Conservation (phyloP, 2,888 invertebrate species). For the Caenorhabditis angaria region DNA sequence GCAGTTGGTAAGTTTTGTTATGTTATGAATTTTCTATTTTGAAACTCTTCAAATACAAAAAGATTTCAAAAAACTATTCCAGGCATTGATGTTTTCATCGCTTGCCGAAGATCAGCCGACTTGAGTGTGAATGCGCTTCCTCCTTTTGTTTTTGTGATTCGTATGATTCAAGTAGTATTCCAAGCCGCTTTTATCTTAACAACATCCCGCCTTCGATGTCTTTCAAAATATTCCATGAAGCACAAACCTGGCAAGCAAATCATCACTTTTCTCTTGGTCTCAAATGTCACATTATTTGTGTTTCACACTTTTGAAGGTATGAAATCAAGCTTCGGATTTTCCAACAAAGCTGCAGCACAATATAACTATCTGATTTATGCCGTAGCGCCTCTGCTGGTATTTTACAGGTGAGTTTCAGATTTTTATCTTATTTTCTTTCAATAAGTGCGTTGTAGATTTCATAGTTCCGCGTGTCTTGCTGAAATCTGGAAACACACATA, state of each 20-base stretch:
- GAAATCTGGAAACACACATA: conserved; percentile 64
- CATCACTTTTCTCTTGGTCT: conserved; percentile 69
- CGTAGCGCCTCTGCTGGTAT: conserved; percentile 67
- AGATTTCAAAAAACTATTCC: neutral
- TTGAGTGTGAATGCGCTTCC: conserved; percentile 39
- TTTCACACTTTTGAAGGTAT: conserved; percentile 64
- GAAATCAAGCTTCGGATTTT: conserved; percentile 61
- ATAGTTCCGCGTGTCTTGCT: conserved; percentile 60
- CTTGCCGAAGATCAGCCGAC: conserved; percentile 30
- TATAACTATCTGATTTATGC: conserved; percentile 67
- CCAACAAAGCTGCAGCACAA: conserved; percentile 38
- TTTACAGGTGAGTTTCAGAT: conserved; percentile 55
- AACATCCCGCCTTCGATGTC: conserved; percentile 47
- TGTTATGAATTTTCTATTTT: too few species aligned
- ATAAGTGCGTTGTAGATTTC: conserved; percentile 44
- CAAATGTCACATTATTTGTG: conserved; percentile 68
- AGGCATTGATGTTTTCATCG: conserved; percentile 53
- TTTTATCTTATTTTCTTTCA: neutral
- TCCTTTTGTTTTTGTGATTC: conserved; percentile 60
- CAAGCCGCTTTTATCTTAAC: conserved; percentile 69
- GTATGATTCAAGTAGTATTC: conserved; percentile 68
- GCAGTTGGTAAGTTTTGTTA: conserved; percentile 42
- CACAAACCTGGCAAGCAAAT: conserved; percentile 69
- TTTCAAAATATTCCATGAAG: conserved; percentile 46
- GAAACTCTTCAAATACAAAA: too few species aligned